Percentiles rank a stretch among this genome's conserved stretches.
Evolutionary conservation across 2,888 invertebrate species (phyloP).

Genomic region (Morpho helenor): DNA sequence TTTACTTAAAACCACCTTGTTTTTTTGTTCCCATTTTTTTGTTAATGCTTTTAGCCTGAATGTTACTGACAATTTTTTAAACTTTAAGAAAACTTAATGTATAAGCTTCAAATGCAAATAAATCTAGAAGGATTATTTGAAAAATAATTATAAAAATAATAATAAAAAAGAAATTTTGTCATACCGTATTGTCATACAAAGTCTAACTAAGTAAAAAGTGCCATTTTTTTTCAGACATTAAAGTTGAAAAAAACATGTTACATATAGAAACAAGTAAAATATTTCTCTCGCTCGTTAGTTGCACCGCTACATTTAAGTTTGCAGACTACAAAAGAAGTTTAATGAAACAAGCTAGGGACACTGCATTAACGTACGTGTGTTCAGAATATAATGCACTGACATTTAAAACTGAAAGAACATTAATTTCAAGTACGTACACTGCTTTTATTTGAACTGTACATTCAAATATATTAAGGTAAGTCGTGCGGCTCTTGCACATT

Average conservation of each 20-base stretch:
- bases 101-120: too few relatives aligned
- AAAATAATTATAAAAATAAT: neutral
- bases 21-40: too few relatives aligned
- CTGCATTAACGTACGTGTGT: slow-evolving; percentile 9
- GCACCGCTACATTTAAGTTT: slow-evolving; percentile 4
- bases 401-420: slow-evolving; percentile 10
- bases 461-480: slow-evolving; percentile 8
- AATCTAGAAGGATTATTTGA: neutral
- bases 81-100: too few relatives aligned
- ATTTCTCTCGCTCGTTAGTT: slow-evolving; percentile 3
- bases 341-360: slow-evolving; percentile 11
- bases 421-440: slow-evolving; percentile 5
- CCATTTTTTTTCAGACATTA: too few relatives aligned
- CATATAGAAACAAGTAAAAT: too few relatives aligned
- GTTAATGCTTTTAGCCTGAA: too few relatives aligned
- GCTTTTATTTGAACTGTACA: slow-evolving; percentile 8
- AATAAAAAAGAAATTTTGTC: neutral
- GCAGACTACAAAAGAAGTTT: slow-evolving; percentile 11
- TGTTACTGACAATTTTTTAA: too few relatives aligned
- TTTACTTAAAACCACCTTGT: too few relatives aligned
- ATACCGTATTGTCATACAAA: neutral
- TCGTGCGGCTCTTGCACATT: slow-evolving; percentile 8
- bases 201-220: neutral
- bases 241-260: too few relatives aligned
- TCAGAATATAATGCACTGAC: slow-evolving; percentile 13